phyloP scores from a whole-genome alignment of 2,888 invertebrate species.

The Idaea straminata region DNA sequence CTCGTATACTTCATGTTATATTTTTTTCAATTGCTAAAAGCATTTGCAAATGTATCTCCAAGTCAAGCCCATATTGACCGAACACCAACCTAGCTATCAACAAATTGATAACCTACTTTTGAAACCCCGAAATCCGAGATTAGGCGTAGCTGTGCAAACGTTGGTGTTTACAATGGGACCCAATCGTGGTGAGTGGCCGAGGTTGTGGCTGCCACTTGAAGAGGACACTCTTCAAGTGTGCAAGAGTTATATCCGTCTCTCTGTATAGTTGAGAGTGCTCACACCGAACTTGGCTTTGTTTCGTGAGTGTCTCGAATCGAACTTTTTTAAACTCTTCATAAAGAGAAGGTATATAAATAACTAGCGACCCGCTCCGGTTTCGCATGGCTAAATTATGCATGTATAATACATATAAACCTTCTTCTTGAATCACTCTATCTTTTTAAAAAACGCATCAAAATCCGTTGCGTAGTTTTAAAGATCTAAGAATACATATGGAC shows the following conservation, averaged over 20 bases:
- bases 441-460: no score
- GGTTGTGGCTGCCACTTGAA: constrained; percentile 32
- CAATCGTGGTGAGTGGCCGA: constrained; percentile 49
- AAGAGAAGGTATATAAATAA: no score
- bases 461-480: no score
- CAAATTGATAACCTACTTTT: constrained; percentile 43
- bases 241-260: no score
- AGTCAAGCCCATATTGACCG: not conserved
- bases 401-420: no score
- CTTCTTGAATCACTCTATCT: no score
- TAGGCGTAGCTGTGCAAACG: constrained; percentile 33
- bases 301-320: no score
- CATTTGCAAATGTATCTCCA: not conserved
- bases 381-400: no score
- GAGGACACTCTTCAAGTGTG: constrained; percentile 16
- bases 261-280: constrained; percentile 22
- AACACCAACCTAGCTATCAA: not conserved
- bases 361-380: no score
- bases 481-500: no score
- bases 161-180: constrained; percentile 33
- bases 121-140: constrained; percentile 26
- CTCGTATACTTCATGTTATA: not conserved
- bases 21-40: not conserved
- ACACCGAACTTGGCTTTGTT: not conserved
- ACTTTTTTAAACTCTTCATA: no score